These are phyloP conservation scores for Cheirogaleus medius DNA, from an alignment of 2,113 vertebrate species.

Conservation along the genomic window DNA sequence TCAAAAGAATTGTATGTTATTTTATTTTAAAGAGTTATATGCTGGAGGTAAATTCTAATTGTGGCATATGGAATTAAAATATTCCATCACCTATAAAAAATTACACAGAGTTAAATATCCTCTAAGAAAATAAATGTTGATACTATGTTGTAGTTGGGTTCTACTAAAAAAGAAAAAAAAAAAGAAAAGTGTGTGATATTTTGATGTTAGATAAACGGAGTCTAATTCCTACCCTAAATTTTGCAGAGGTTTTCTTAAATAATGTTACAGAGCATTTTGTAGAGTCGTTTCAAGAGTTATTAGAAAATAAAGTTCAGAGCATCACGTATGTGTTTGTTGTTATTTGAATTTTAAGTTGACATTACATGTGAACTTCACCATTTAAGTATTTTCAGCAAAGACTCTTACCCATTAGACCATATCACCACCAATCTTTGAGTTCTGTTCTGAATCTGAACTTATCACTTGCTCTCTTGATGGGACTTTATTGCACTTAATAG, in stretches of 20 bases:
- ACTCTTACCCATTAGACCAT: background rate
- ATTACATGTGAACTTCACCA: background rate
- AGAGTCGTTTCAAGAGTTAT: slow-evolving; percentile 35
- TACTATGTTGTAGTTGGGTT: no score
- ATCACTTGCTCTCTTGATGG: background rate
- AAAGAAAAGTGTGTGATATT: background rate
- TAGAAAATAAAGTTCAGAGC: slow-evolving; percentile 65
- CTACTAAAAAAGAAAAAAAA: no score
- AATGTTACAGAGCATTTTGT: background rate
- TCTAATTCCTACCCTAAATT: background rate
- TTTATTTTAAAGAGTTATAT: background rate
- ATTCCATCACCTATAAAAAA: background rate
- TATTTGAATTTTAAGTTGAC: background rate
- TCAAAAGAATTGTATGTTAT: slow-evolving; percentile 39
- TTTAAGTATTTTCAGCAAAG: background rate
- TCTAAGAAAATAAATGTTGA: background rate
- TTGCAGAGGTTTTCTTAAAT: background rate
- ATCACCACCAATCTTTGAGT: background rate
- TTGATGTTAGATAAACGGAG: background rate
- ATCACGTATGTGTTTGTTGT: background rate
- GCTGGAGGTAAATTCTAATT: background rate
- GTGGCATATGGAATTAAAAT: background rate
- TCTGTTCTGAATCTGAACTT: background rate
- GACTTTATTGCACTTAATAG: background rate
- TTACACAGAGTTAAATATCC: background rate